Percentiles rank a stretch among this genome's conserved stretches.
Conservation (phyloP, 2,113 vertebrate species). For the Sardina pilchardus region DNA sequence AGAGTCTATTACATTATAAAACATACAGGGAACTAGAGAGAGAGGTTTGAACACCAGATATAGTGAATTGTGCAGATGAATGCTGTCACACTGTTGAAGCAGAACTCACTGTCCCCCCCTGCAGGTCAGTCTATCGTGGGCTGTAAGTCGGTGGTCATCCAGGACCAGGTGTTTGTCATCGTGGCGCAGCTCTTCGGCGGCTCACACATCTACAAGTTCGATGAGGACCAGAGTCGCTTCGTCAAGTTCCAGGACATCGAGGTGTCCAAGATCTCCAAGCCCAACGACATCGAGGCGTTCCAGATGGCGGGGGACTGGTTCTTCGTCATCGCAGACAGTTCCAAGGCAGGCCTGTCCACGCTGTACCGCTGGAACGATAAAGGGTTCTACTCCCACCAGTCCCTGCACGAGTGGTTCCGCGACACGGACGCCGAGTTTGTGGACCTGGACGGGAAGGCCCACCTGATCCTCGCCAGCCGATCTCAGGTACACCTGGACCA, state of each 20-base stretch:
- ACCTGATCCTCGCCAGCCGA: conserved; percentile 91
- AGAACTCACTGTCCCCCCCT: conserved; percentile 22
- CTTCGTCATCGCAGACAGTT: conserved; percentile 96
- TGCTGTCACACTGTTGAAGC: background rate
- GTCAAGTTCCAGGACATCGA: conserved; percentile 98
- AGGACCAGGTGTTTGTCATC: conserved; percentile 94
- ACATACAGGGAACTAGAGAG: background rate
- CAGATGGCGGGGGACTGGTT: conserved; percentile 89
- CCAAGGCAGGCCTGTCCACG: conserved; percentile 93
- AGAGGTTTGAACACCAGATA: background rate
- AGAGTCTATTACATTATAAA: no score
- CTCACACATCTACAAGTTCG: conserved; percentile 96
- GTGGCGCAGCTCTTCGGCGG: conserved; percentile 97
- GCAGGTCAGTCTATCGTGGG: conserved; percentile 96
- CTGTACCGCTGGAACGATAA: conserved; percentile 98
- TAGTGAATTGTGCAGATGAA: background rate
- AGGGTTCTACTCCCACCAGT: conserved; percentile 95
- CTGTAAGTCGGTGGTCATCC: conserved; percentile 92
- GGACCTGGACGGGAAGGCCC: conserved; percentile 87
- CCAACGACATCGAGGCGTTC: conserved; percentile 94
- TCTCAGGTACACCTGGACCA: conserved; percentile 55
- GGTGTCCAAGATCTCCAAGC: conserved; percentile 95
- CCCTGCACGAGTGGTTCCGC: conserved; percentile 95
- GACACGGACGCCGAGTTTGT: conserved; percentile 95
- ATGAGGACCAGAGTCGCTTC: conserved; percentile 94